Conservation (phyloP, 2,888 invertebrate species). For the Coecobrya sp. region DNA sequence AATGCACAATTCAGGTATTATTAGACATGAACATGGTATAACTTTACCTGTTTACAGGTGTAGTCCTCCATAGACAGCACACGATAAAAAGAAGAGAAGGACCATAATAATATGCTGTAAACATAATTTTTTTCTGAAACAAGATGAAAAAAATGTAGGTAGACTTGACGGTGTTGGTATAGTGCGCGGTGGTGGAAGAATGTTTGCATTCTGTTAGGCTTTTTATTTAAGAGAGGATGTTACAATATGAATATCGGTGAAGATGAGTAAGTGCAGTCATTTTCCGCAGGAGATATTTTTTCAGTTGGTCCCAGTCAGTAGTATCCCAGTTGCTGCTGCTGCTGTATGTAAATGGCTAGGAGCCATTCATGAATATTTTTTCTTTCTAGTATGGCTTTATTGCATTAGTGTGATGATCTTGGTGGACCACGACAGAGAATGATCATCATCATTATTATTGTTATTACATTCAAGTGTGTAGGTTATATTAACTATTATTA, state of each 20-base stretch:
- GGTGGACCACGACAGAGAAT: slow-evolving; percentile 65
- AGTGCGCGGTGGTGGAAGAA: neutral
- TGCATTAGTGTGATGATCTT: neutral
- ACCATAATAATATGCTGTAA: neutral
- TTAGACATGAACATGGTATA: slow-evolving; percentile 40
- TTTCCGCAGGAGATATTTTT: slow-evolving; percentile 23
- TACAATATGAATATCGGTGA: slow-evolving; percentile 39
- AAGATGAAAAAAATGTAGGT: slow-evolving; percentile 32
- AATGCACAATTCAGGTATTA: slow-evolving; percentile 49
- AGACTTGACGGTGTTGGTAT: neutral
- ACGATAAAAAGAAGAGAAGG: no score
- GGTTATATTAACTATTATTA: slow-evolving; percentile 52
- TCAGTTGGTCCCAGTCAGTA: slow-evolving; percentile 50
- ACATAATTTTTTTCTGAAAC: neutral
- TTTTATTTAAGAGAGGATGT: slow-evolving; percentile 29
- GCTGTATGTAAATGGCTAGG: slow-evolving; percentile 63
- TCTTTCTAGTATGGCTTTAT: slow-evolving; percentile 47
- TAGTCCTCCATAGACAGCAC: neutral
- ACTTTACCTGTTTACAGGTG: slow-evolving; percentile 42
- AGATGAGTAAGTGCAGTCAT: slow-evolving; percentile 23
- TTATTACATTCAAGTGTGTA: slow-evolving; percentile 34
- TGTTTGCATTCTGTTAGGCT: slow-evolving; percentile 27
- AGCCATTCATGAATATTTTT: slow-evolving; percentile 82
- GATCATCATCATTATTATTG: slow-evolving; percentile 33
- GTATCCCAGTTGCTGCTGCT: neutral